Conservation (phyloP, 1,140 invertebrate species). For the Caenorhabditis brenneri region DNA sequence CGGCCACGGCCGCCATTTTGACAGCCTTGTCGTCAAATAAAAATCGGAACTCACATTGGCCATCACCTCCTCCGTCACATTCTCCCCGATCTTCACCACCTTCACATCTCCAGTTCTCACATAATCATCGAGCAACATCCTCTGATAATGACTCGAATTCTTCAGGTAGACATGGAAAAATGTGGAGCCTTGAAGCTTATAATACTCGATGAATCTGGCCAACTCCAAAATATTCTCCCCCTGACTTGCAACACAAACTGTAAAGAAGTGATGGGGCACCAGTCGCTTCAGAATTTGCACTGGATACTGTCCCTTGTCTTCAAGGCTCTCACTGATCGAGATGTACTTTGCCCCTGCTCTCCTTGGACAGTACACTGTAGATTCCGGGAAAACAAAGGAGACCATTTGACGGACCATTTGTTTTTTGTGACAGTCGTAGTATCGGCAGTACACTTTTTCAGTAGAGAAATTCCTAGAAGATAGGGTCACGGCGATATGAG, state of each 20-base stretch:
- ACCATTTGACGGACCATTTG: neutral
- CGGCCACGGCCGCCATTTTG: too few relatives aligned
- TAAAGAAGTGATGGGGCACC: neutral
- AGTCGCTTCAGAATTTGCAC: neutral
- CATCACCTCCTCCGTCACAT: neutral
- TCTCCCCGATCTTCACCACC: neutral
- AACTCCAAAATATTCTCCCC: neutral
- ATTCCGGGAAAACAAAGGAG: neutral
- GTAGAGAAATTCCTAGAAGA: neutral
- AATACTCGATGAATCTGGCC: neutral
- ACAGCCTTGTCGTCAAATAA: too few relatives aligned
- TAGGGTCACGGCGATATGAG: neutral
- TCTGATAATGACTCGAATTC: constrained; percentile 1
- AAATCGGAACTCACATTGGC: neutral
- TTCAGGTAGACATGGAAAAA: neutral
- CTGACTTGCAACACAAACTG: neutral
- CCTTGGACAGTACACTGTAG: neutral
- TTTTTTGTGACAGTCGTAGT: neutral
- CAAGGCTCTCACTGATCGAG: neutral
- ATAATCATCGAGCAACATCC: constrained; percentile 5
- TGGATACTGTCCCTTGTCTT: neutral
- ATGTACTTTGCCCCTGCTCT: neutral
- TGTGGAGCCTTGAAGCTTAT: constrained; percentile 15
- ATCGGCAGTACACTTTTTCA: neutral
- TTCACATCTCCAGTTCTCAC: neutral